A percentile compares a stretch with the other conserved stretches of the same genome.
These are phyloP conservation scores for Hirtodrosophila trivittata DNA, from an alignment of 2,888 invertebrate genomes.

Conservation along the genomic window DNA sequence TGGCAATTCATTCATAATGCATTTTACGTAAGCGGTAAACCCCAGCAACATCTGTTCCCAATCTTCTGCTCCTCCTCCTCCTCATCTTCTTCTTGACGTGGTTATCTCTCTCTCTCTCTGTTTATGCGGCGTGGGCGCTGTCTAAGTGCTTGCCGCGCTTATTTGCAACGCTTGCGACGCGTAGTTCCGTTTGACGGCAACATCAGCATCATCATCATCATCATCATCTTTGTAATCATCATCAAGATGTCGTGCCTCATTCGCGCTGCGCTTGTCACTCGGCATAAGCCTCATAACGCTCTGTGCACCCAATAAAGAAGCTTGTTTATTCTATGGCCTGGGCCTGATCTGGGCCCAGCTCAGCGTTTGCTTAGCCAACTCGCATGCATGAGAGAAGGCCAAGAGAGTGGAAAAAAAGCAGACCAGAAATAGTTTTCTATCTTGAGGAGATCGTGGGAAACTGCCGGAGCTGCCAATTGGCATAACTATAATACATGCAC, in stretches of 20 bases:
- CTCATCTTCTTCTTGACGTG: no score
- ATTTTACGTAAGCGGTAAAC: slow-evolving; percentile 52
- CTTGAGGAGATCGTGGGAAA: not conserved
- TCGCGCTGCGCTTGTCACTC: slow-evolving; percentile 16
- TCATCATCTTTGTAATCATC: slow-evolving; percentile 11
- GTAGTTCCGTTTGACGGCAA: slow-evolving; percentile 53
- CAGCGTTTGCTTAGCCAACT: slow-evolving; percentile 17
- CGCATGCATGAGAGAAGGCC: not conserved
- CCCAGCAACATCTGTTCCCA: not conserved
- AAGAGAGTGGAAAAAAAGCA: no score
- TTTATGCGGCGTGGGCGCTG: slow-evolving; percentile 37
- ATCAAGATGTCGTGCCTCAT: slow-evolving; percentile 2
- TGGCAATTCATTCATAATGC: slow-evolving; percentile 33
- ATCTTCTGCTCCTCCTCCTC: not conserved
- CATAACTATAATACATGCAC: not conserved
- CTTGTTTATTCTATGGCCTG: slow-evolving; percentile 26
- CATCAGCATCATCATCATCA: no score
- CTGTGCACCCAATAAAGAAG: slow-evolving; percentile 22
- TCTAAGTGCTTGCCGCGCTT: slow-evolving; percentile 26
- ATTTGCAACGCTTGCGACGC: slow-evolving; percentile 46
- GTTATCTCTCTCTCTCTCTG: not conserved
- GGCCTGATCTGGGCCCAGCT: slow-evolving; percentile 15
- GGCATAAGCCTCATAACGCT: slow-evolving; percentile 21
- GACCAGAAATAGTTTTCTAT: no score
- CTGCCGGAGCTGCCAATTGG: not conserved